These are phyloP conservation scores for Jaculus jaculus DNA, from an alignment of 2,113 vertebrate genomes.

Conservation along the genomic window DNA sequence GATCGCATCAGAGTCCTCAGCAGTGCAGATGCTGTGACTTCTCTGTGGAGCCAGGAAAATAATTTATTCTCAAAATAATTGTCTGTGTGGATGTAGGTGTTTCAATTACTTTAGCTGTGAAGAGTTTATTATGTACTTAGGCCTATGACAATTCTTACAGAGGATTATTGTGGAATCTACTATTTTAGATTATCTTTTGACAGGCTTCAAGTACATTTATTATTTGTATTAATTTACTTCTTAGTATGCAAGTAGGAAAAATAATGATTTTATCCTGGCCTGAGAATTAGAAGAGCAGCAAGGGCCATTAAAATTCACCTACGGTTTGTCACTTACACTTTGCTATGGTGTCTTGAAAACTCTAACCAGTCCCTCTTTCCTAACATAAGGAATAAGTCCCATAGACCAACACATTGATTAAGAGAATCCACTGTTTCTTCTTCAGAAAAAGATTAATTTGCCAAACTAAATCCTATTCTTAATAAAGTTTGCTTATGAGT, in stretches of 20 bases:
- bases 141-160: neutral
- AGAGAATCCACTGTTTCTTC: neutral
- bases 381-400: neutral
- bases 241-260: neutral
- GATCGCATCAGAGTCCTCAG: neutral
- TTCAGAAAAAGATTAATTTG: neutral
- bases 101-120: too few species aligned
- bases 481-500: conserved; percentile 2
- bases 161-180: neutral
- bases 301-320: neutral
- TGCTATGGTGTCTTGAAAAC: neutral
- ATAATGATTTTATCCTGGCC: neutral
- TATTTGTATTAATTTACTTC: neutral
- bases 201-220: neutral
- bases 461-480: neutral
- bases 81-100: neutral
- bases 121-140: neutral
- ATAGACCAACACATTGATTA: neutral
- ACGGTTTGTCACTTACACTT: neutral
- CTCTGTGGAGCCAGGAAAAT: neutral
- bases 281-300: neutral
- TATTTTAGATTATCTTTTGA: conserved; percentile 10
- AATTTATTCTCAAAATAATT: neutral
- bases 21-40: neutral
- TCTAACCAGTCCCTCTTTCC: neutral